These are phyloP conservation scores for Nerophis ophidion DNA, from an alignment of 2,113 vertebrate species.

Conservation along the genomic window DNA sequence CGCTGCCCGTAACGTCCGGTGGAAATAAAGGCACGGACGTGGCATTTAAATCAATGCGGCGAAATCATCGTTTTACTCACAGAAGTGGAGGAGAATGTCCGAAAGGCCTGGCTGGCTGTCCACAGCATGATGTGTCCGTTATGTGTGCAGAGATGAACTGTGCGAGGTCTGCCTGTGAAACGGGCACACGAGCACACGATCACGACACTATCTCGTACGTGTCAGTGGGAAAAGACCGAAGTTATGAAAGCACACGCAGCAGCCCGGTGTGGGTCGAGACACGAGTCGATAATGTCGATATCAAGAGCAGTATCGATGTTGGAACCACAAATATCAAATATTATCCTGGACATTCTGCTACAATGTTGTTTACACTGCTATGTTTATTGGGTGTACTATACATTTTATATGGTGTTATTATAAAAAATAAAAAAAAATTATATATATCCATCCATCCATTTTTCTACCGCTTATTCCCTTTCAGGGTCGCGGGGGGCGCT, in stretches of 20 bases:
- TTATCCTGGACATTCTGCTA: no score
- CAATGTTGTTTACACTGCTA: no score
- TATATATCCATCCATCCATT: no score
- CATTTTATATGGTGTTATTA: no score
- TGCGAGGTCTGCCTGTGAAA: background rate
- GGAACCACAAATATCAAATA: no score
- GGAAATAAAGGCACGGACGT: background rate
- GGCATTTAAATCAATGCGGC: background rate
- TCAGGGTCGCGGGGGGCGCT: no score
- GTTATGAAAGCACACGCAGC: background rate
- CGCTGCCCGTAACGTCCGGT: background rate
- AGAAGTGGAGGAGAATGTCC: slow-evolving; percentile 77
- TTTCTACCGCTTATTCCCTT: no score
- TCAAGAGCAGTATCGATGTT: no score
- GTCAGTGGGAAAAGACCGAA: background rate
- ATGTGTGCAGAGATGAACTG: no score
- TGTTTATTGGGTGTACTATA: no score
- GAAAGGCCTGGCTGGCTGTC: slow-evolving; percentile 68
- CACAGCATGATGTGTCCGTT: slow-evolving; percentile 74
- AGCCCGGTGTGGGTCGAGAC: background rate
- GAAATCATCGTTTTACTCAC: slow-evolving; percentile 57
- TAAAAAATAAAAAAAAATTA: no score
- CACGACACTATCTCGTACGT: background rate
- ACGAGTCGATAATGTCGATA: background rate
- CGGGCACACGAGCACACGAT: no score